These are phyloP conservation scores for Tautogolabrus adspersus DNA, from an alignment of 2,113 vertebrate genomes.

Conservation along the genomic window DNA sequence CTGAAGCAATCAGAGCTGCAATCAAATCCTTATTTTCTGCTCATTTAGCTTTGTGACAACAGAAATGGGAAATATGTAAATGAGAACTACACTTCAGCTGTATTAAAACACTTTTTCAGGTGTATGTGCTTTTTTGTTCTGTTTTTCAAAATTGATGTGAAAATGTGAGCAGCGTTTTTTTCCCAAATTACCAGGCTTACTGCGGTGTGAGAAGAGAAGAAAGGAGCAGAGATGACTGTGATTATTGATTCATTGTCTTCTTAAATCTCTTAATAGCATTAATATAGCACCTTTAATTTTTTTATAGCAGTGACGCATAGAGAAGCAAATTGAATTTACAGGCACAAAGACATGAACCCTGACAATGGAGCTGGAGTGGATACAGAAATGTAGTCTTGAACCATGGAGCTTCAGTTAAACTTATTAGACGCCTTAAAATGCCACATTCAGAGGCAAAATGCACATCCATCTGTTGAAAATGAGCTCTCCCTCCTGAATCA, in stretches of 20 bases:
- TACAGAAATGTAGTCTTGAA: conserved; percentile 62
- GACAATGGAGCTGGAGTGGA: conserved; percentile 61
- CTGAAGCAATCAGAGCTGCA: conserved; percentile 19
- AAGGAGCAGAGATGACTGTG: conserved; percentile 13
- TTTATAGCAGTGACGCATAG: conserved; percentile 65
- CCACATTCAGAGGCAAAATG: conserved; percentile 43
- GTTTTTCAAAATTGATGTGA: background rate
- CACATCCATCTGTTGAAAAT: conserved; percentile 60
- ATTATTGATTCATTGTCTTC: conserved; percentile 53
- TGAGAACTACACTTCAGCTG: conserved; percentile 11
- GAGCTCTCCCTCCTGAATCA: conserved; percentile 42
- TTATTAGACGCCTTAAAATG: conserved; percentile 51
- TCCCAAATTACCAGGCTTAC: conserved; percentile 1
- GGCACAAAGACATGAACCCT: conserved; percentile 63
- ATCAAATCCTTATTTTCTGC: conserved; percentile 50
- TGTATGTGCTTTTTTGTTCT: no score
- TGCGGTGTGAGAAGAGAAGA: conserved; percentile 4
- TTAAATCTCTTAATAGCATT: conserved; percentile 68
- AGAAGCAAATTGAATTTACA: conserved; percentile 74
- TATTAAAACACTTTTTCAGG: background rate
- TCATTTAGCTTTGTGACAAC: conserved; percentile 42
- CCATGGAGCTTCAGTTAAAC: conserved; percentile 65
- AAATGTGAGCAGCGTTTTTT: background rate
- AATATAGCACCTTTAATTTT: conserved; percentile 71
- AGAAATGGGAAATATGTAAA: conserved; percentile 30